Conservation (phyloP, 1,140 invertebrate genomes). For the Orchestia grillus region DNA sequence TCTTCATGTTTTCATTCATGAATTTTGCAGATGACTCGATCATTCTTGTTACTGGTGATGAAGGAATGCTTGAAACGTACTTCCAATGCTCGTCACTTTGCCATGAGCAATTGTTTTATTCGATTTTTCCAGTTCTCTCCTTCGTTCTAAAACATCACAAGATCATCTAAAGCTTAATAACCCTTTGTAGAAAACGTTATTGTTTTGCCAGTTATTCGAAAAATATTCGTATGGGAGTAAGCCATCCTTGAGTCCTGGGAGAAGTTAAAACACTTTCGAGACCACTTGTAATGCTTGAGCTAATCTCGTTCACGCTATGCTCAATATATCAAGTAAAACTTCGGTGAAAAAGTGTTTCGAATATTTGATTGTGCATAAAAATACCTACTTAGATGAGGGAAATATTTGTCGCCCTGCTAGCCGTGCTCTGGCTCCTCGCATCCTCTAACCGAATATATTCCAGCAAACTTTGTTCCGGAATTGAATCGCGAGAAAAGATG, state of each 20-base stretch:
- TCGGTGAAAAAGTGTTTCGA: background rate
- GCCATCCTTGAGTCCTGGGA: too few species aligned
- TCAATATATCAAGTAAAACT: background rate
- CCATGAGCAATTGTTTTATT: too few species aligned
- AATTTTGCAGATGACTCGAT: too few species aligned
- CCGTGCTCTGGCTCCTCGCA: background rate
- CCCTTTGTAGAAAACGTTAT: too few species aligned
- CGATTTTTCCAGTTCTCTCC: too few species aligned
- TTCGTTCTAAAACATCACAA: too few species aligned
- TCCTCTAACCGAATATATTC: background rate
- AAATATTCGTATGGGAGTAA: background rate
- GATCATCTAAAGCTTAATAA: too few species aligned
- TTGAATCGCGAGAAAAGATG: constrained; percentile 22
- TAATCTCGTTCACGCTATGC: background rate
- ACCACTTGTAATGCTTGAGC: background rate
- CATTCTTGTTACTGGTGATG: too few species aligned
- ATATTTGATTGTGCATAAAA: background rate
- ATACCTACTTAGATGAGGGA: background rate
- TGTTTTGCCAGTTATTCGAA: background rate
- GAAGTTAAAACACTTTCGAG: background rate
- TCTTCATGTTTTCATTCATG: too few species aligned
- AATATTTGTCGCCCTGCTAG: background rate
- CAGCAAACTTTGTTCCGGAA: background rate
- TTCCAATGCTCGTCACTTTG: too few species aligned
- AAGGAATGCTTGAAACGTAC: too few species aligned